Base-by-base conservation (phyloP, 2,888 invertebrate species). In the Anorthoa munda region DNA sequence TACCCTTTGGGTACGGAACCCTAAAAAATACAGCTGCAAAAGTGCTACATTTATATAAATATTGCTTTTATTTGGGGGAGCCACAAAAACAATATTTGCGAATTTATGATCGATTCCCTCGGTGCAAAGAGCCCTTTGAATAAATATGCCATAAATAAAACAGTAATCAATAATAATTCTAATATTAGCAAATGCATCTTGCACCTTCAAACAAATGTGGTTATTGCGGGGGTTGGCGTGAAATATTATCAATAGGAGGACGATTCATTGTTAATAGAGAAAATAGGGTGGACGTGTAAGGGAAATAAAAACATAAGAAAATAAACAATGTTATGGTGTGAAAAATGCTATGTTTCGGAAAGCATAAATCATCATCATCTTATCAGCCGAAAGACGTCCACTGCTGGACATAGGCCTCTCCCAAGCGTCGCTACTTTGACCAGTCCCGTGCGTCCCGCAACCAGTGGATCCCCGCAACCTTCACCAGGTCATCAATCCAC, bases 81-180 rank as follows among this genome's bases (percentile, higher is more conserved):
- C 26, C 73, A 51, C 60, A 59, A 68, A 78, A 84, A 72, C 67
- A 75, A 79, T 79, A 78, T 83, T 72, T 72, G 23, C 65, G 56
- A 68, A 69, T 80, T 80, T 75, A 77, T 75, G 79, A 79, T 76
- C 68, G 72, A 77, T 81, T 84, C 81, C 76, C 87, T 81, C 71
- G 77, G 75, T 78, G 73, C 77, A 72, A 58, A 81, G 68, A 77
- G 81, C 90, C 91, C 90, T 89, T 85, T 88, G 77, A 82, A 86
- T 89, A 92, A 90, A 92, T 88, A 92, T 77, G 69, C 80, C 80
- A 75, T 87, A 90, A 89, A 91, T 89, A 90, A 92, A 93, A 92
- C 88, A 92, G 78, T 86, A 87, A 86, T 89, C 90, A 90, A 93
- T 93, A 91, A 87, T 90, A 90, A 90, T 88, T 85, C 77, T 89